phyloP scores from a whole-genome alignment of 2,797 vertebrate genomes.

The Thamnophis elegans region DNA sequence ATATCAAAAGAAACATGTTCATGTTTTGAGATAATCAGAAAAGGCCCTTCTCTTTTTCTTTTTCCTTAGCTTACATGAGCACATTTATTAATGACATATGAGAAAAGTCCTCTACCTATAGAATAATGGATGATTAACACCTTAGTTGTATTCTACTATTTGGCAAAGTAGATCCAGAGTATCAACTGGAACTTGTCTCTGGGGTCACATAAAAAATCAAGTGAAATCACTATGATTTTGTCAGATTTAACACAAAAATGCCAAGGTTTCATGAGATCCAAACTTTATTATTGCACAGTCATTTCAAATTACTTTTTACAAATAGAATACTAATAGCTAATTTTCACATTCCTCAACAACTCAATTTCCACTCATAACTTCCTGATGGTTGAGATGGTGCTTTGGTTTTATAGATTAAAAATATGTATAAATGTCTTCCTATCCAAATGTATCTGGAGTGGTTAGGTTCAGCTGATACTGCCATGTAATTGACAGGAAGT shows the following conservation, averaged over 20 bases:
- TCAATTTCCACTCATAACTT: conserved; percentile 10
- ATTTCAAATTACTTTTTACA: neutral
- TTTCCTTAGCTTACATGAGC: neutral
- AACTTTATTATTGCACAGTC: neutral
- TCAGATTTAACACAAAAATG: neutral
- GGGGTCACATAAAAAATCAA: neutral
- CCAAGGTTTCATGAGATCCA: neutral
- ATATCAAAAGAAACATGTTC: neutral
- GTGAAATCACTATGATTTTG: neutral
- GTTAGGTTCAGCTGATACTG: neutral
- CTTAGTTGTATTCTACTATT: neutral
- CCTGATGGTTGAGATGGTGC: conserved; percentile 9
- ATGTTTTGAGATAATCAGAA: neutral
- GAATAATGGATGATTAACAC: neutral
- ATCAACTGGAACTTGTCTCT: neutral
- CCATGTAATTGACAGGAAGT: neutral
- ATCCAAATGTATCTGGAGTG: rapidly evolving
- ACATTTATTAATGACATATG: neutral
- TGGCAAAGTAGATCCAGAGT: neutral
- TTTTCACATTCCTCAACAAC: conserved; percentile 17
- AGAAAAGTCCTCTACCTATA: neutral
- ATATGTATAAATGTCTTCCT: neutral
- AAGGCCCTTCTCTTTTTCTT: neutral
- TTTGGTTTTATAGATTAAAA: conserved; percentile 1
- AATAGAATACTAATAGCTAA: neutral